Conservation (phyloP, 2,797 vertebrate genomes). For the Bovichtus variegatus region DNA sequence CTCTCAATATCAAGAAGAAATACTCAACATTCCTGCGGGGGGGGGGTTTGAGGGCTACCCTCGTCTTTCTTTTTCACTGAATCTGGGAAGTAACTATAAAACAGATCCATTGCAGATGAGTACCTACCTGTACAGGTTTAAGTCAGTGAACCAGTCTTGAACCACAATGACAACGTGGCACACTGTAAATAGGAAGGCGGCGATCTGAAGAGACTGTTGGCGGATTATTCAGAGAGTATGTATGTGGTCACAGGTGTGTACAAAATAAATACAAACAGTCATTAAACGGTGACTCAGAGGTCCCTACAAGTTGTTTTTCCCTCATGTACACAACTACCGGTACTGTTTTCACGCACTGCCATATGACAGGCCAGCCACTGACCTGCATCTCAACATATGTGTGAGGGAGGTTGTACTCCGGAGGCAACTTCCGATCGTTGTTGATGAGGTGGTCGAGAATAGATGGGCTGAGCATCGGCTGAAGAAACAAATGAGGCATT, state of each 20-base stretch:
- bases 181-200: constrained; percentile 94
- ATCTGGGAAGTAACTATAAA: not conserved
- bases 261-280: not conserved
- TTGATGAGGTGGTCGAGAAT: constrained; percentile 95
- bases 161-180: constrained; percentile 94
- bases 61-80: not conserved
- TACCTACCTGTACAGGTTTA: constrained; percentile 91
- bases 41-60: not conserved
- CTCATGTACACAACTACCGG: not conserved
- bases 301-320: not conserved
- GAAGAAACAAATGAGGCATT: constrained; percentile 24
- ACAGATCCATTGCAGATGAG: not conserved
- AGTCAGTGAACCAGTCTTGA: constrained; percentile 95
- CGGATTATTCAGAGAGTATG: constrained; percentile 3
- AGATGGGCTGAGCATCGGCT: constrained; percentile 94
- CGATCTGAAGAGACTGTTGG: constrained; percentile 91
- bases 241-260: not conserved
- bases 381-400: constrained; percentile 97
- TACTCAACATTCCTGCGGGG: constrained; percentile 54
- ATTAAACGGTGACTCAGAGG: not conserved
- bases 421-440: constrained; percentile 93
- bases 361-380: constrained; percentile 55
- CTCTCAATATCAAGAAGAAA: constrained; percentile 52
- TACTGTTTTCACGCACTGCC: constrained; percentile 7
- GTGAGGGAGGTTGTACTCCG: constrained; percentile 93